These are phyloP conservation scores for Brachionus manjavacas DNA, from an alignment of 1,140 invertebrate genomes.

Conservation along the genomic window DNA sequence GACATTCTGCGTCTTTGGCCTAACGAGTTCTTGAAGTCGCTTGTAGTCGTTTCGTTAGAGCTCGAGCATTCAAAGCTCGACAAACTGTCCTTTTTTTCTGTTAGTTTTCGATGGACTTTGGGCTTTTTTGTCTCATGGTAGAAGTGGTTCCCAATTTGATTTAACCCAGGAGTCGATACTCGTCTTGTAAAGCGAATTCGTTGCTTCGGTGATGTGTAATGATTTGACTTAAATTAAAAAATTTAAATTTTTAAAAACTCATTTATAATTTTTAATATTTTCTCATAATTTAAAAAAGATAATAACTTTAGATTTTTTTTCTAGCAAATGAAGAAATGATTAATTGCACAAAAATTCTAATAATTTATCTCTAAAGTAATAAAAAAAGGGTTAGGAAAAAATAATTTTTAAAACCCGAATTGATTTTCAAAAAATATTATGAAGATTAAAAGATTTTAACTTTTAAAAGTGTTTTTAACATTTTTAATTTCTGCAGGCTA, in stretches of 20 bases:
- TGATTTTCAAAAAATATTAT: no score
- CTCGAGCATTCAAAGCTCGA: slow-evolving; percentile 8
- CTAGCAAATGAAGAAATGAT: no score
- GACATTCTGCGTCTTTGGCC: not conserved
- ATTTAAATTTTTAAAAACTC: not conserved
- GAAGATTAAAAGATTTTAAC: no score
- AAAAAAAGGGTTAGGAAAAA: no score
- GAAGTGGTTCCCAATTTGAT: not conserved
- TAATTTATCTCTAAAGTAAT: no score
- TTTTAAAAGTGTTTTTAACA: no score
- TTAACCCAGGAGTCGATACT: not conserved
- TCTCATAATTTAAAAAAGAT: no score
- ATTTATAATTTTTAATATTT: no score
- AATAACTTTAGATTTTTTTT: no score
- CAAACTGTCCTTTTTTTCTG: not conserved
- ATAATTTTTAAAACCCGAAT: no score
- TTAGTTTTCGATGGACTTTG: not conserved
- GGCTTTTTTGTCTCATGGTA: not conserved
- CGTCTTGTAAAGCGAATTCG: not conserved
- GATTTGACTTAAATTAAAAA: not conserved
- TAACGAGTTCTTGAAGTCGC: not conserved
- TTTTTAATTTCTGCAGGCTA: no score
- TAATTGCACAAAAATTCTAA: no score
- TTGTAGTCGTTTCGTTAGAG: not conserved
- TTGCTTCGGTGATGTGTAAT: not conserved